Evolutionary conservation across 2,797 vertebrate species (phyloP), one percentile per base, ranked within the genome.

Genomic region (Apodemus agrarius): DNA sequence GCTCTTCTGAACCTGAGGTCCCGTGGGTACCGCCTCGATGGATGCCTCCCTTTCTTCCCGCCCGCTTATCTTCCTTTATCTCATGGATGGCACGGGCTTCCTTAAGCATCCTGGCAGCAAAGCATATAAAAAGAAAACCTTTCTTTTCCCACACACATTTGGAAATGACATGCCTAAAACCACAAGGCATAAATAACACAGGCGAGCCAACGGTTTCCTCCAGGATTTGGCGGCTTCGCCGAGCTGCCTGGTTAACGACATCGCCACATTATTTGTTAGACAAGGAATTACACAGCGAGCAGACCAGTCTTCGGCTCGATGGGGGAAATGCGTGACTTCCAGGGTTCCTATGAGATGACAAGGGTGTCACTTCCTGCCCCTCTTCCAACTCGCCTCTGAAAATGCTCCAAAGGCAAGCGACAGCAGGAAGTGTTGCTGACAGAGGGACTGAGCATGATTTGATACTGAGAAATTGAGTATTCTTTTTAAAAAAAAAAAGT

Each of bases 101-200:
- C 40, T 90, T 75, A 75, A 69, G 67, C 88, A 72, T 78, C 52
- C 81, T 40, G 21, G 72, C 67, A 91, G 84, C 78, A 78, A 78
- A 63, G 65, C 54, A 59, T 6, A 3, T 57, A 88, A 59, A 97
- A 94, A 72, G 29, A 85, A 95, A 91, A 88, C 2, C 67, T 43
- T 86, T 75, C 81, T 85, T 90, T 94, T 89, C 57, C 63, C 75
- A 63, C 22, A 65, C 79, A 90, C 72, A 52, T 93, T 93, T 37
- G 34, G 78, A 96, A 94, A 93, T 96, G 78, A 61, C 57, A 96
- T 76, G 72, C 49, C 91, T 69, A 96, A 98, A 97, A 96, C 46
- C 52, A 78, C 22, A 1, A 74, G 67, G 9, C 63, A 94, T 92
- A 1, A 9, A 83, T 96, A 43, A n/a, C 96, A 61, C 4, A 97